Conservation (phyloP, 1,140 invertebrate species). For the Zaprionus vittiger region DNA sequence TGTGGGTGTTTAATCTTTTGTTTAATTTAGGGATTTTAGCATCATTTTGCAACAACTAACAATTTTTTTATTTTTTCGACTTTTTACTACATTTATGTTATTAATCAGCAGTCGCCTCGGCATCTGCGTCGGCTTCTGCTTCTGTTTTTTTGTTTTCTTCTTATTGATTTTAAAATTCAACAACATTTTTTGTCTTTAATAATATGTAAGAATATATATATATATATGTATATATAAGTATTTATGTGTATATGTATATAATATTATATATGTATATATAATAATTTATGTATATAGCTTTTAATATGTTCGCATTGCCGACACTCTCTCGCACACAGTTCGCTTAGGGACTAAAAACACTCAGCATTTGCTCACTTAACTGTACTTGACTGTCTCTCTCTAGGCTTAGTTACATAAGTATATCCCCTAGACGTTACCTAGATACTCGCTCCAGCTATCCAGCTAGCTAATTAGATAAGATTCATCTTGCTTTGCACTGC, state of each 20-base stretch:
- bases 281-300: slow-evolving; percentile 66
- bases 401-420: slow-evolving; percentile 25
- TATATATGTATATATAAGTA: slow-evolving; percentile 67
- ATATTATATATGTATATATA: slow-evolving; percentile 65
- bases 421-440: slow-evolving; percentile 10
- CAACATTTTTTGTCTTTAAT: slow-evolving; percentile 73
- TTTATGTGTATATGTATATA: slow-evolving; percentile 61
- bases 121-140: slow-evolving; percentile 27
- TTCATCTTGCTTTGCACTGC: slow-evolving; percentile 72
- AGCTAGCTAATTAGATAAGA: slow-evolving; percentile 33
- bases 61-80: slow-evolving; percentile 63
- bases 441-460: not conserved
- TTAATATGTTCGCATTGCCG: slow-evolving; percentile 75
- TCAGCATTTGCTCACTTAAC: slow-evolving; percentile 30
- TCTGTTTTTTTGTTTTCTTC: slow-evolving; percentile 39
- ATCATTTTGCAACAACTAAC: slow-evolving; percentile 75
- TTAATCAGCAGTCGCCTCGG: slow-evolving; percentile 24
- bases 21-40: slow-evolving; percentile 48
- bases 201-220: slow-evolving; percentile 79
- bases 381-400: slow-evolving; percentile 43
- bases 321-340: slow-evolving; percentile 17
- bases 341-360: slow-evolving; percentile 27
- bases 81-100: slow-evolving; percentile 58
- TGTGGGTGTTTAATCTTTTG: slow-evolving; percentile 48
- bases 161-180: slow-evolving; percentile 81